Base-by-base conservation (phyloP, 1,140 invertebrate species). In the Drosophila arizonae region DNA sequence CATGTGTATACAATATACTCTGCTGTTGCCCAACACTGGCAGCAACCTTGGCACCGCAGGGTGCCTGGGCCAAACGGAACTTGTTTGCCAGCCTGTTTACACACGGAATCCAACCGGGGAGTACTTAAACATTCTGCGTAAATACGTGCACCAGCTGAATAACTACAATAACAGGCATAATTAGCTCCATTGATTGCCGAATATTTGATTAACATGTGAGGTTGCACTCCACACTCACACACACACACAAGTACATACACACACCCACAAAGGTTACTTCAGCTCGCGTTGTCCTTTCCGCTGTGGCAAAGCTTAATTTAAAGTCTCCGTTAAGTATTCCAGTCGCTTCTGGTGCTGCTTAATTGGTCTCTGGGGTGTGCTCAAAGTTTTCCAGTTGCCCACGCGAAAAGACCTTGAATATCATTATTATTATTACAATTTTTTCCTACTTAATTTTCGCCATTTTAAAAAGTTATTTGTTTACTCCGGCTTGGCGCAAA, bases 121-220 rank as follows among this genome's bases (percentile, higher is more conserved):
- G 55, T 68, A 72, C 48, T 60, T 56, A 24, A 61, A 55, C 41
- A 54, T 52, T 26, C 50, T 46, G 39, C 15, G 48, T 36, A 66
- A 72, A 54, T 66, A 51, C 68, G 61, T 57, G 41, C 51, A 61
- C 33, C 45, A 33, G 28, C 41, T 6, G 6, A 33, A 13, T 10
- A 28, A 41, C 11, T 56, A 62, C 57, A 73, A 46, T 54, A 55
- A 68, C 33, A 46, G 54, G 30, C 46, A 61, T 56, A 73, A 73
- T 73, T 73, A 74, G 80, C 68, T 50, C 52, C 66, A 81, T 84
- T 72, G 76, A 81, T 79, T 72, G 65, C 66, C 46, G 68, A 71
- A 82, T 82, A 63, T 64, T 61, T 56, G 70, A 60, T 67, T 72
- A 72, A 60, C 69, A 43, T 67, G 69, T 67, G 69, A 60, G 36